These are phyloP conservation scores for Colinus virginianus DNA, from an alignment of 2,113 vertebrate genomes.

Conservation along the genomic window DNA sequence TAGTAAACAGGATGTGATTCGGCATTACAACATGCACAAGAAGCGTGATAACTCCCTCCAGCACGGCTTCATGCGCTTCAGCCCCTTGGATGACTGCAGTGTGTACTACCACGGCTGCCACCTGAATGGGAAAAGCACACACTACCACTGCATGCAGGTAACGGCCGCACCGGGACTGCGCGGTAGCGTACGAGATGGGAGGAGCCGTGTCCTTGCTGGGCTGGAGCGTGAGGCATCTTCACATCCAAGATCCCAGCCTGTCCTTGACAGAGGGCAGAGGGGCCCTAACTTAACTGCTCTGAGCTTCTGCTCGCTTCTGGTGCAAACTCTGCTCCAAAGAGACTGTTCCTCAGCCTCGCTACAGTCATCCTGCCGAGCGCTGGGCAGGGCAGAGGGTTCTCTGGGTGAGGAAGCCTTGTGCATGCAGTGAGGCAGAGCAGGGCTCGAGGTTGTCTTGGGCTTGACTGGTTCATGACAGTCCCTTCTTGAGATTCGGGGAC, in stretches of 20 bases:
- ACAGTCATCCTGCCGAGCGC: not conserved
- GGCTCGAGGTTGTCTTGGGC: not conserved
- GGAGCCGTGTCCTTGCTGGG: not conserved
- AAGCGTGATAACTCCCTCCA: slow-evolving; percentile 98
- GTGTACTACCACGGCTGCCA: slow-evolving; percentile 99
- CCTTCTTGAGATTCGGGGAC: not conserved
- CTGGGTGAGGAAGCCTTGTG: not conserved
- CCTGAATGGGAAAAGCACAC: slow-evolving; percentile 99
- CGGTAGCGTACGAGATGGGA: not conserved
- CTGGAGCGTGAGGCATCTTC: not conserved
- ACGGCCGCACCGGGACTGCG: not conserved
- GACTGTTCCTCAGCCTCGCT: not conserved
- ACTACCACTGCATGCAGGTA: slow-evolving; percentile 99
- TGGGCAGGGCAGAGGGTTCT: not conserved
- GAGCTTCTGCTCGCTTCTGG: not conserved
- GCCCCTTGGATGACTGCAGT: slow-evolving; percentile 98
- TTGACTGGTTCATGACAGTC: not conserved
- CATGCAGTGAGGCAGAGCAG: not conserved
- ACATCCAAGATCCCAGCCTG: fast-evolving
- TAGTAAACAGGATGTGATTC: slow-evolving; percentile 99
- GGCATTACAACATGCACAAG: slow-evolving; percentile 99
- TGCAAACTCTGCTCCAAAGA: not conserved
- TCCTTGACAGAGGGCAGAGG: not conserved
- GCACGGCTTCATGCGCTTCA: slow-evolving; percentile 99
- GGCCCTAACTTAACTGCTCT: too few relatives aligned